Evolutionary conservation across 2,797 vertebrate genomes (phyloP).

Genomic region (Benthosema pterotum): DNA sequence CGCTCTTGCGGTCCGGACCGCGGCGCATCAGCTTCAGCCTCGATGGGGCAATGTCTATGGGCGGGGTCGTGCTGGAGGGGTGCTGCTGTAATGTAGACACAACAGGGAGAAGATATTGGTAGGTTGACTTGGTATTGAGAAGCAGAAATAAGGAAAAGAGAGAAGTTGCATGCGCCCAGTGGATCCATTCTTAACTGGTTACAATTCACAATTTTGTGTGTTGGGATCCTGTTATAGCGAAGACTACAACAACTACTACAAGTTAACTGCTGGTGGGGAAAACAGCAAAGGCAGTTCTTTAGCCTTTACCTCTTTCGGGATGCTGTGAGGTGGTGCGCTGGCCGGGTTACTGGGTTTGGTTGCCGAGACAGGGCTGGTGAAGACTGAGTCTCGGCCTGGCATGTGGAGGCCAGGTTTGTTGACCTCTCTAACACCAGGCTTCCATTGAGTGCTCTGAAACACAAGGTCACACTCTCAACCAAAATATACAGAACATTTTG

Average conservation of each 20-base stretch:
- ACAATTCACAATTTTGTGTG: no score
- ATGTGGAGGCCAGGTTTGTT: slow-evolving; percentile 91
- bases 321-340: slow-evolving; percentile 86
- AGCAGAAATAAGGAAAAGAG: no score
- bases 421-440: slow-evolving; percentile 90
- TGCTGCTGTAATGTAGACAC: slow-evolving; percentile 71
- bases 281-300: no score
- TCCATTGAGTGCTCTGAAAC: slow-evolving; percentile 85
- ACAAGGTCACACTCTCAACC: slow-evolving; percentile 3
- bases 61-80: slow-evolving; percentile 95
- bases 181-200: no score
- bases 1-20: slow-evolving; percentile 94
- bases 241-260: no score
- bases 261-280: no score
- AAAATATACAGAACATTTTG: no score
- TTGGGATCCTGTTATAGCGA: no score
- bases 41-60: slow-evolving; percentile 93
- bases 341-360: slow-evolving; percentile 92
- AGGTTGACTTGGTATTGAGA: no score
- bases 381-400: slow-evolving; percentile 93
- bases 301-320: slow-evolving; percentile 92
- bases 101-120: not conserved
- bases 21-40: slow-evolving; percentile 97
- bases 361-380: slow-evolving; percentile 96
- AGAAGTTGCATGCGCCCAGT: no score